Conservation (phyloP, 2,113 vertebrate species). For the Desmodus rotundus region DNA sequence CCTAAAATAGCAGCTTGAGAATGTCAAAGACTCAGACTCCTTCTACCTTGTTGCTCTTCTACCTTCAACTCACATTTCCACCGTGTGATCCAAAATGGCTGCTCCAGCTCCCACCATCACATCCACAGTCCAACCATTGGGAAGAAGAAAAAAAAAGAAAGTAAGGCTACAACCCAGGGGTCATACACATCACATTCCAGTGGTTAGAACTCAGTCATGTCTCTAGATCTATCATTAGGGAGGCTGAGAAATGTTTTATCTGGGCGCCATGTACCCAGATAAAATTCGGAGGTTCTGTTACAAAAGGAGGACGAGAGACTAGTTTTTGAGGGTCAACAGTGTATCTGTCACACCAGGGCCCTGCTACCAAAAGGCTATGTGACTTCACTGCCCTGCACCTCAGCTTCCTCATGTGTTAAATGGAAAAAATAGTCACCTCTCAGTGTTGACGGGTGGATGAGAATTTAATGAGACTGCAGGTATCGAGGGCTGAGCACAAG, state of each 20-base stretch:
- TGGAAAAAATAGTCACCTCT: too few relatives aligned
- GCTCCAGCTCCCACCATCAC: not conserved
- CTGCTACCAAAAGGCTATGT: not conserved
- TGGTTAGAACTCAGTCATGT: not conserved
- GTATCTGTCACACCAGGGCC: not conserved
- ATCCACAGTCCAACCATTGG: not conserved
- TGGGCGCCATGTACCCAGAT: not conserved
- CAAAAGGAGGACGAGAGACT: not conserved
- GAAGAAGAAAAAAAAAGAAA: not conserved
- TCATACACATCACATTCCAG: not conserved
- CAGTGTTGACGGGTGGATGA: not conserved
- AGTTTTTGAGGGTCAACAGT: not conserved
- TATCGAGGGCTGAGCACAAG: not conserved
- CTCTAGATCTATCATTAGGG: not conserved
- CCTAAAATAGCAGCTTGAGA: not conserved
- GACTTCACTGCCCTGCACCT: not conserved
- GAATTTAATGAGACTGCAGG: not conserved
- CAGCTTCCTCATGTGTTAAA: not conserved
- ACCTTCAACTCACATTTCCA: not conserved
- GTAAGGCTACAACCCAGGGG: not conserved
- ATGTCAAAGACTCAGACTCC: not conserved
- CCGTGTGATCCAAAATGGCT: not conserved
- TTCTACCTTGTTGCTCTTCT: not conserved
- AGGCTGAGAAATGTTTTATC: not conserved
- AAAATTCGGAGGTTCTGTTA: not conserved